These are phyloP conservation scores for Venturia canescens DNA, from an alignment of 1,140 invertebrate species.

Conservation along the genomic window DNA sequence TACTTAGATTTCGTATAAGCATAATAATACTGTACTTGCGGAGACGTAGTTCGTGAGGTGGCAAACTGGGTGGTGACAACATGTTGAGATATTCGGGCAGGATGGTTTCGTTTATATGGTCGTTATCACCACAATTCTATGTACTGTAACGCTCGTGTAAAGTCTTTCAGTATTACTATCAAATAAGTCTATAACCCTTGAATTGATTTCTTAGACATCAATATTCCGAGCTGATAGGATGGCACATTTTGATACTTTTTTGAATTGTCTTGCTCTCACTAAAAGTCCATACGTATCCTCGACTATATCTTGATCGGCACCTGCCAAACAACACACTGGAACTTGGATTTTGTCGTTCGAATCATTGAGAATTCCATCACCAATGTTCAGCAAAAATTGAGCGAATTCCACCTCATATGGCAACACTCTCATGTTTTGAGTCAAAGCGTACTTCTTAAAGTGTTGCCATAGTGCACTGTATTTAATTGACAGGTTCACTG, in stretches of 20 bases:
- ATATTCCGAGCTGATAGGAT: too few relatives aligned
- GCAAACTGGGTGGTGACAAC: constrained; percentile 49
- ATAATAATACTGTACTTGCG: background rate
- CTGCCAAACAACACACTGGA: constrained; percentile 19
- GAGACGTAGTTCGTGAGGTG: constrained; percentile 42
- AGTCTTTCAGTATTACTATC: constrained; percentile 12
- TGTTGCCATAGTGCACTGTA: too few relatives aligned
- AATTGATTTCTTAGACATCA: constrained; percentile 34
- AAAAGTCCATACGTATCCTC: constrained; percentile 30
- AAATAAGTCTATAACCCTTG: constrained; percentile 36
- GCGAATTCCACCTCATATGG: too few relatives aligned
- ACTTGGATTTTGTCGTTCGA: too few relatives aligned
- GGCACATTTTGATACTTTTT: constrained; percentile 39
- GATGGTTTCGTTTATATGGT: constrained; percentile 29
- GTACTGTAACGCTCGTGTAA: too few relatives aligned
- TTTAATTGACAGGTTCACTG: too few relatives aligned
- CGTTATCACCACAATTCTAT: constrained; percentile 38
- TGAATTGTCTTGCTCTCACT: constrained; percentile 21
- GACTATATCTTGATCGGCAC: constrained; percentile 13
- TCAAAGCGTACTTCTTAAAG: too few relatives aligned
- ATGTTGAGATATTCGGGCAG: constrained; percentile 55
- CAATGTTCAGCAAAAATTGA: too few relatives aligned
- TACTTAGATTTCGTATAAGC: too few relatives aligned
- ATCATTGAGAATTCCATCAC: too few relatives aligned
- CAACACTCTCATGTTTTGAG: too few relatives aligned